A percentile compares a stretch with the other conserved stretches of the same genome.
phyloP scores from a whole-genome alignment of 2,797 vertebrate genomes.

The Smutsia temminckii region DNA sequence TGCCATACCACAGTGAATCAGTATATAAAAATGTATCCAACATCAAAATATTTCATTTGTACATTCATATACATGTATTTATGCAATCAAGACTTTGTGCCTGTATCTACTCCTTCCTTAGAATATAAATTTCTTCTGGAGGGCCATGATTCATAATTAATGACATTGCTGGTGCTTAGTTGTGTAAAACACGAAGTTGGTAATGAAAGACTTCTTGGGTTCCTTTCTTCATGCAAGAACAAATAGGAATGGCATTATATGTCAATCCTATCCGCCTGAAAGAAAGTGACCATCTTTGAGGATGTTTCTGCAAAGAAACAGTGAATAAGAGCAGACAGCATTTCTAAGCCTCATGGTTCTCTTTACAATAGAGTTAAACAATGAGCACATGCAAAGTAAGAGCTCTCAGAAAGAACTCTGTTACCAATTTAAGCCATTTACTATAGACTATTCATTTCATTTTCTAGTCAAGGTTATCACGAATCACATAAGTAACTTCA shows the following conservation, averaged over 20 bases:
- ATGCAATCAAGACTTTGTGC: slow-evolving; percentile 16
- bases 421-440: slow-evolving; percentile 8
- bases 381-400: background rate
- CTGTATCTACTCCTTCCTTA: background rate
- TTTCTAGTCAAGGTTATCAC: slow-evolving; percentile 52
- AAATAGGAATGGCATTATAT: background rate
- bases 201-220: background rate
- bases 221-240: slow-evolving; percentile 11
- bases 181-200: background rate
- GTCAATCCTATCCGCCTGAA: background rate
- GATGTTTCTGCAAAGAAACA: background rate
- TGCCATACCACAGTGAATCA: background rate
- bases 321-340: background rate
- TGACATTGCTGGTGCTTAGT: background rate
- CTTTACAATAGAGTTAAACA: slow-evolving; percentile 23
- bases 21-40: background rate
- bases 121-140: background rate
- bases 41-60: background rate
- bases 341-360: background rate
- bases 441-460: background rate
- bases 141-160: slow-evolving; percentile 26
- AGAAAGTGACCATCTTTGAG: background rate
- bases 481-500: background rate
- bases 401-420: background rate
- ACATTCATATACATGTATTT: background rate